Percentiles rank a stretch among this genome's conserved stretches.
Conservation (phyloP, 1,140 invertebrate species). For the Neotoxoptera formosana region DNA sequence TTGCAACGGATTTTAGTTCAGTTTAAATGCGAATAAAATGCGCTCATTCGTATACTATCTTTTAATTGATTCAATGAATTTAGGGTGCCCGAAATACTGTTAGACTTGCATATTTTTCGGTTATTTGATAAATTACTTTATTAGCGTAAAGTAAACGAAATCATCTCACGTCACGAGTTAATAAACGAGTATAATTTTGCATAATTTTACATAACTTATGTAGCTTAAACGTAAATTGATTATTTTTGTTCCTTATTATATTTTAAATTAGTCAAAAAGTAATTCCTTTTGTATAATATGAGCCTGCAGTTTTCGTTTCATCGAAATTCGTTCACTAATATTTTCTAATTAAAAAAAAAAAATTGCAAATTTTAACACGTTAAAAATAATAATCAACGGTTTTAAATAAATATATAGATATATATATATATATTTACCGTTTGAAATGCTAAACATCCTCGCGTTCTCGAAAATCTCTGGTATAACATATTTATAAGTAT, state of each 20-base stretch:
- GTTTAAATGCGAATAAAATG: not conserved
- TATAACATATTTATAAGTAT: not conserved
- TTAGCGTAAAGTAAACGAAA: not conserved
- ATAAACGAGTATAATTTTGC: not conserved
- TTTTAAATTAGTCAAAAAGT: not conserved
- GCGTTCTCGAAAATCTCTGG: not conserved
- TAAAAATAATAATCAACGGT: not conserved
- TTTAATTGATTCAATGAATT: not conserved
- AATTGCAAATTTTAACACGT: not conserved
- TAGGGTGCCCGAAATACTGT: not conserved
- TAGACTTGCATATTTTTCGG: not conserved
- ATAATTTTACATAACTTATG: constrained; percentile 30
- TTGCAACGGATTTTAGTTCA: not conserved
- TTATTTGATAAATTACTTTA: not conserved
- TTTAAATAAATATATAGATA: not conserved
- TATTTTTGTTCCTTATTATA: constrained; percentile 20
- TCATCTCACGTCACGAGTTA: constrained; percentile 10
- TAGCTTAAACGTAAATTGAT: not conserved
- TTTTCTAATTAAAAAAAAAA: not conserved
- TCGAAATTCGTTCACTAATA: not conserved
- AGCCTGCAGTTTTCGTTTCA: not conserved
- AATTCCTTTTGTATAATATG: not conserved
- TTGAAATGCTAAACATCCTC: not conserved
- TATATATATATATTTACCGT: not conserved
- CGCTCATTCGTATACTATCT: not conserved